phyloP scores from a whole-genome alignment of 2,888 invertebrate species.

The Noctua comes region DNA sequence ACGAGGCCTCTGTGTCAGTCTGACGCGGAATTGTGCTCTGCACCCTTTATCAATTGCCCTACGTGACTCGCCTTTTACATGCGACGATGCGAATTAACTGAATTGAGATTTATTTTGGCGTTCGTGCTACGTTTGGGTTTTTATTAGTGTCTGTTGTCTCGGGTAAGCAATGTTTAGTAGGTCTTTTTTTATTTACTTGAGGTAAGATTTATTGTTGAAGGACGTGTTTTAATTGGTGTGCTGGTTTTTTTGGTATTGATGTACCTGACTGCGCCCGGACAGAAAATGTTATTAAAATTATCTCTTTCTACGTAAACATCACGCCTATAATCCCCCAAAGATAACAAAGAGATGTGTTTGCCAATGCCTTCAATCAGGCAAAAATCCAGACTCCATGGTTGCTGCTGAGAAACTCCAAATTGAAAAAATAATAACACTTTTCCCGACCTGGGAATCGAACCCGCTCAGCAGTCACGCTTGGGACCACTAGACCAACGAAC shows the following conservation, averaged over 20 bases:
- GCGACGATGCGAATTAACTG: slow-evolving; percentile 60
- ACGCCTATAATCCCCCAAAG: not conserved
- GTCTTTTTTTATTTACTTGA: slow-evolving; percentile 31
- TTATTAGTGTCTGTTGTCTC: slow-evolving; percentile 42
- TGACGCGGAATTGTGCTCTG: slow-evolving; percentile 46
- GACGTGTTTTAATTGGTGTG: slow-evolving; percentile 23
- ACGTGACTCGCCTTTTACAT: slow-evolving; percentile 64
- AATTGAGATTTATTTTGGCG: slow-evolving; percentile 59
- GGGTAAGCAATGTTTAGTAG: slow-evolving; percentile 38
- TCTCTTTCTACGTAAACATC: not conserved
- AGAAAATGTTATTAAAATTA: not conserved
- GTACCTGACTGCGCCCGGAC: not conserved
- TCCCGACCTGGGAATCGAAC: not conserved
- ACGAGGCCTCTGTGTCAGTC: slow-evolving; percentile 52
- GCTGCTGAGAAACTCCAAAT: not conserved
- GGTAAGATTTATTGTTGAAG: slow-evolving; percentile 8
- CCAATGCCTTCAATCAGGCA: not conserved
- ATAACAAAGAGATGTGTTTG: not conserved
- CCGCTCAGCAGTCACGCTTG: not conserved
- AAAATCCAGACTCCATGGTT: not conserved
- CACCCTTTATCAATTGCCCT: slow-evolving; percentile 64
- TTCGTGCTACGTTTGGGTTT: slow-evolving; percentile 45
- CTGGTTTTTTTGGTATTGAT: not conserved
- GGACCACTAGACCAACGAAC: not conserved
- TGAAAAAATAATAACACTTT: not conserved